Base-by-base conservation (phyloP, 2,797 vertebrate species). In the Smutsia gigantea region DNA sequence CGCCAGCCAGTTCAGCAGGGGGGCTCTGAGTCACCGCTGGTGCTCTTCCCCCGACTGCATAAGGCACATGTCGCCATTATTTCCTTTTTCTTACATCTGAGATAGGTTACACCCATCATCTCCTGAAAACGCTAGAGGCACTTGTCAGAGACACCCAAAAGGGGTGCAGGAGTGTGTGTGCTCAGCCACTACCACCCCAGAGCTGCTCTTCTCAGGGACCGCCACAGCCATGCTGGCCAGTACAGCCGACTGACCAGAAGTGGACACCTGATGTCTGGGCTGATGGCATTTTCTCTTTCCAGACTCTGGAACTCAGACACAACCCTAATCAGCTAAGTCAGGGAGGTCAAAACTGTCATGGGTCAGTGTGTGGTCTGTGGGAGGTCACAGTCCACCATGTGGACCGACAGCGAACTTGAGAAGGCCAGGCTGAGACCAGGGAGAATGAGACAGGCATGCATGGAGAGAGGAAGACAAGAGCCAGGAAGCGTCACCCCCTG, bases 111-210 rank as follows among this genome's bases (percentile, higher is more conserved):
- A 29, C 8, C 34, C 53, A 34, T n/a, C 34, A 11, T 61, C 42
- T 84, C 71, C 86, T 51, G 53, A 61, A 42, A 31, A 69, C 0
- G 1, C 42, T 14, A 15, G 21, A 69, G 87, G 63, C 21, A 2
- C 46, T 13, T 5, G 55, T 69, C 82, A 39, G 0, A 29, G 61
- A 57, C 34, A 31, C 75, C 8, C 0, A 29, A 34, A 6, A 61
- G 42, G 29, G 29, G 37, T 21, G 21, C 10, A 15, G 64, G 27
- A 0, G 0, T 15, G 29, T 21, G 4, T 13, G 57, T 21, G 34
- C 12, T 13, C 71, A 78, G 71, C 17, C 9, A 12, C 42, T 25
- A 34, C 15, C 34, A 29, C 53, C 42, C 42, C 42, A 29, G 61
- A 55, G 23, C 42, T 55, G 34, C 21, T 23, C 23, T n/a, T 37